A percentile compares a stretch with the other conserved stretches of the same genome.
phyloP scores from a whole-genome alignment of 1,140 invertebrate genomes.

The Gryon sp. region DNA sequence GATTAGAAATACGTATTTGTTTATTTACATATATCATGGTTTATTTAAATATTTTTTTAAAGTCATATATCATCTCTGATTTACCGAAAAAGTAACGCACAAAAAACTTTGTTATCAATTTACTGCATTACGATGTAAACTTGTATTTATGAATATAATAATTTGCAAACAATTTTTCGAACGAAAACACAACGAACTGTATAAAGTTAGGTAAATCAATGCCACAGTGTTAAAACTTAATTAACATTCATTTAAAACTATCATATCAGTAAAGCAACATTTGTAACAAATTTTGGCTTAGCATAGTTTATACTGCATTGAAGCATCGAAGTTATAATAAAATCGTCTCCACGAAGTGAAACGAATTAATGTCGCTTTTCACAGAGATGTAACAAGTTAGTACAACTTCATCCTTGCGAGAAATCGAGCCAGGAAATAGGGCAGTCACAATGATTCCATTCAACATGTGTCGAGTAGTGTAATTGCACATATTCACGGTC shows the following conservation, averaged over 20 bases:
- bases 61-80: too few relatives aligned
- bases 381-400: conserved; percentile 39
- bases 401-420: conserved; percentile 40
- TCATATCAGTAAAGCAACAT: not conserved
- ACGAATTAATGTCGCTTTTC: conserved; percentile 43
- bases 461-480: conserved; percentile 16
- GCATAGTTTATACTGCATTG: conserved; percentile 7
- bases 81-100: too few relatives aligned
- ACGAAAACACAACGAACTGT: too few relatives aligned
- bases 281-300: conserved; percentile 18
- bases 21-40: too few relatives aligned
- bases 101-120: too few relatives aligned
- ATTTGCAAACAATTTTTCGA: too few relatives aligned
- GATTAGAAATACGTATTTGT: too few relatives aligned
- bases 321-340: conserved; percentile 40
- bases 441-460: conserved; percentile 30
- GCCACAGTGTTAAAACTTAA: too few relatives aligned
- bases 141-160: too few relatives aligned
- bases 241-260: conserved; percentile 5
- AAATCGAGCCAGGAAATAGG: conserved; percentile 45
- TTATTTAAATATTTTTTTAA: too few relatives aligned
- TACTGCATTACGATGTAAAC: too few relatives aligned
- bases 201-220: too few relatives aligned
- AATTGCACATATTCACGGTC: conserved; percentile 9
- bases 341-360: conserved; percentile 18